Evolutionary conservation across 2,888 invertebrate genomes (phyloP).

Genomic region (Dexiosoma caninum): DNA sequence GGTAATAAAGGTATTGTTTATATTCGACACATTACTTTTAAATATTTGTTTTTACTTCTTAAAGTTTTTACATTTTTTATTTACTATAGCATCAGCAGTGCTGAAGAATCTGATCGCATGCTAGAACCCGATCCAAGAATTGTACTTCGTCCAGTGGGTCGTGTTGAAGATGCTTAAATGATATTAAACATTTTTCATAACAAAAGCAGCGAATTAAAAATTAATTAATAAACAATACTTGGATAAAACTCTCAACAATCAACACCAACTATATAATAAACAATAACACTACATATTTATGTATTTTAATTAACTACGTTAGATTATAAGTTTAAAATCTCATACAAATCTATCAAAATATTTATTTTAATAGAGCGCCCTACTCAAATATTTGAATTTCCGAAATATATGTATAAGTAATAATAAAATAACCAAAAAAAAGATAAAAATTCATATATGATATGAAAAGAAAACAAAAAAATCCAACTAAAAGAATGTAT

Average conservation of each 20-base stretch:
- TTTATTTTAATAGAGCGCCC: conserved; percentile 28
- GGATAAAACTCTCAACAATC: conserved; percentile 49
- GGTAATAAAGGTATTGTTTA: too few species aligned
- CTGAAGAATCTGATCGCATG: conserved; percentile 87
- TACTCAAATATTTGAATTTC: conserved; percentile 26
- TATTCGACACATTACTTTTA: too few species aligned
- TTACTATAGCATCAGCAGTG: conserved; percentile 81
- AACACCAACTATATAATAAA: conserved; percentile 55
- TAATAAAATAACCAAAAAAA: neutral
- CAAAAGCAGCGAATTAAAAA: conserved; percentile 21
- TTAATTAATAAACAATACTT: neutral
- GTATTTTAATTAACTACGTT: conserved; percentile 42
- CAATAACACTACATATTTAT: conserved; percentile 2
- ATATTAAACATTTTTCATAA: conserved; percentile 22
- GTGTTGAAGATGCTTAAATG: conserved; percentile 79
- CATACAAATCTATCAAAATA: neutral
- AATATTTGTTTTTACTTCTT: too few species aligned
- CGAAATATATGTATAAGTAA: neutral
- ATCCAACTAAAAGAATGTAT: too few species aligned
- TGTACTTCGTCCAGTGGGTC: conserved; percentile 82
- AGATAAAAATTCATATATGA: conserved; percentile 44
- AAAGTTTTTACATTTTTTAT: too few species aligned
- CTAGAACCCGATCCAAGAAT: conserved; percentile 85
- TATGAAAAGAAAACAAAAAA: conserved; percentile 21
- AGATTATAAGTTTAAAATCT: conserved; percentile 37